These are phyloP conservation scores for Biston betularia DNA, from an alignment of 2,888 invertebrate species.

Conservation along the genomic window DNA sequence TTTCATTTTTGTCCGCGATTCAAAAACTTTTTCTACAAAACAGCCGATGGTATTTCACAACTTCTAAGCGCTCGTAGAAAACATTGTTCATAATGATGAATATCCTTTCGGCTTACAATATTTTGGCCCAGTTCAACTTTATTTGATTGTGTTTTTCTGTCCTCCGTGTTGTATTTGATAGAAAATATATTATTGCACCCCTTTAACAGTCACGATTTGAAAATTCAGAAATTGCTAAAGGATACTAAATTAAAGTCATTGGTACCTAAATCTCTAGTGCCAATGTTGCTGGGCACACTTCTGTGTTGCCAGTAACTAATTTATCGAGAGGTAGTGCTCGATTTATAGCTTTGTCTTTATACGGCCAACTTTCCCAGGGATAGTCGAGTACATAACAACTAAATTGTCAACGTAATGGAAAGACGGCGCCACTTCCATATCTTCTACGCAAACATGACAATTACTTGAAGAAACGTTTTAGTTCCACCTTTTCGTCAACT, in stretches of 20 bases:
- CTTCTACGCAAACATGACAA: not conserved
- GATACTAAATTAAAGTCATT: not conserved
- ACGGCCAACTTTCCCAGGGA: constrained; percentile 45
- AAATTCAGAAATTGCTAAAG: not conserved
- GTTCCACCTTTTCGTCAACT: not conserved
- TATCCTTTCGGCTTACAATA: too few relatives aligned
- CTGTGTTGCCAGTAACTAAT: constrained; percentile 43
- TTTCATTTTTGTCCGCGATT: too few relatives aligned
- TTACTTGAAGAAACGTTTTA: not conserved
- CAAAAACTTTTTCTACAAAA: too few relatives aligned
- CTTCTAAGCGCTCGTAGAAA: too few relatives aligned
- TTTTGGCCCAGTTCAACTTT: too few relatives aligned
- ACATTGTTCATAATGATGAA: too few relatives aligned
- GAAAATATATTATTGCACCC: too few relatives aligned
- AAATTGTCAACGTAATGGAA: not conserved
- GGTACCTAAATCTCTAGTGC: constrained; percentile 3
- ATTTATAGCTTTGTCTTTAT: constrained; percentile 48
- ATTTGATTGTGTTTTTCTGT: not conserved
- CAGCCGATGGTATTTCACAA: too few relatives aligned
- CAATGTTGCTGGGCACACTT: constrained; percentile 35
- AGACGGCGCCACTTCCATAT: not conserved
- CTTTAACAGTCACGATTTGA: too few relatives aligned
- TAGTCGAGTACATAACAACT: constrained; percentile 8
- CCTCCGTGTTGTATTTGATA: not conserved
- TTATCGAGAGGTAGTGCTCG: constrained; percentile 36